Evolutionary conservation across 1,140 invertebrate species (phyloP), one percentile per base, ranked within the genome.

Genomic region (Schlechtendalia chinensis): DNA sequence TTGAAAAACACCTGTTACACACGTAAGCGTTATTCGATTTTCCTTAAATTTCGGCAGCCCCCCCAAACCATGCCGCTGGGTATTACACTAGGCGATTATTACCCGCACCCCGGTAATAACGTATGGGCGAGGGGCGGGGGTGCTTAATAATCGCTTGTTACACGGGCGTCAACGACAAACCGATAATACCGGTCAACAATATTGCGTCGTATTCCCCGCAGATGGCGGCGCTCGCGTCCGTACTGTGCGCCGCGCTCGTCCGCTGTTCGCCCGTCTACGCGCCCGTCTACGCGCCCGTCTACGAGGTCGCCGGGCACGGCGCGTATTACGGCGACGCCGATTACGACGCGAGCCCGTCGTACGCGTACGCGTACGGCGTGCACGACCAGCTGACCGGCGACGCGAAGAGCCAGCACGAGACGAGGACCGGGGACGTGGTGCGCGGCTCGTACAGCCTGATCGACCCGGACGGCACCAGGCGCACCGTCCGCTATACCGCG

Each of bases 321-420:
- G 1, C 75, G 8, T 61, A 79, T 47, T 82, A 82, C 58, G 24
- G 53, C 47, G 82, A 82, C 58, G 39, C 63, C 27, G 81, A 83
- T 17, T 83, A 82, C 81, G 82, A 83, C 63, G 83, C 27, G 83
- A 83, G 71, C 83, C 75, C 82, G 39, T 80, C 81, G 19, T 91
- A 91, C 82, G 87, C 88, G 50, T 91, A 90, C 84, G 87, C 89
- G 2, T 91, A 91, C 84, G 91, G 90, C 56, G 90, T 91, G 17
- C 88, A 90, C 82, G 91, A 92, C 85, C 88, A 89, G 10, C 86
- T 88, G 83, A 91, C 88, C 82, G 90, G 91, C 65, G 90, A 92
- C 85, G 88, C 88, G 71, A 91, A 92, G 85, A 89, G 88, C 83
- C 90, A 91, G 82, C 88, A 90, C 83, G 91, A 92, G 85, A 88